Evolutionary conservation across 2,113 vertebrate species (phyloP).

Genomic region (Gopherus flavomarginatus): DNA sequence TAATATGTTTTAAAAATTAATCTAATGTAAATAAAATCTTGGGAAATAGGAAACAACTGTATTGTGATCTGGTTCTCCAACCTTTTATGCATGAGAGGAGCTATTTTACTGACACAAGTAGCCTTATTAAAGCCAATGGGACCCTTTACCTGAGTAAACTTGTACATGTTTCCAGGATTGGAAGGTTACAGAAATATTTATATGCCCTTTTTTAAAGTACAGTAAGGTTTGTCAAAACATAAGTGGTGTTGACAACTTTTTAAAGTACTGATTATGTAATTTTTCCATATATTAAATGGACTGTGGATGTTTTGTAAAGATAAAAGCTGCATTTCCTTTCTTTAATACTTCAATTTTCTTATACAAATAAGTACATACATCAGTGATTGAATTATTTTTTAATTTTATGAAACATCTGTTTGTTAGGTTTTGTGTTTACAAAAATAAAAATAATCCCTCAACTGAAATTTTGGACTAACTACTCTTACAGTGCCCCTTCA

Average conservation of each 20-base stretch:
- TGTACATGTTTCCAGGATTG: not conserved
- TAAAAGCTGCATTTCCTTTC: not conserved
- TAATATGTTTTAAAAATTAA: not conserved
- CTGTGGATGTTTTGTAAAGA: not conserved
- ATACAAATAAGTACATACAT: not conserved
- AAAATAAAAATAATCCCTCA: not conserved
- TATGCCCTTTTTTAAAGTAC: not conserved
- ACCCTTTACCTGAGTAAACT: not conserved
- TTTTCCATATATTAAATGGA: not conserved
- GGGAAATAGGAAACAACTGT: not conserved
- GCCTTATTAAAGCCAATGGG: not conserved
- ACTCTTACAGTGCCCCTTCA: not conserved
- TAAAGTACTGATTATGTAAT: not conserved
- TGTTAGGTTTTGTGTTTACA: not conserved
- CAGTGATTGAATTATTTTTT: not conserved
- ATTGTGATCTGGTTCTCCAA: not conserved
- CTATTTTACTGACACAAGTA: not conserved
- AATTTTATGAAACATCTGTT: not conserved
- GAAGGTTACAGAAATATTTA: not conserved
- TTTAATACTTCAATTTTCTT: not conserved
- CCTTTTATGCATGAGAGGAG: not conserved
- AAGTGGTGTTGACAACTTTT: not conserved
- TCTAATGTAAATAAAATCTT: not conserved
- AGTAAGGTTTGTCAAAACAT: not conserved
- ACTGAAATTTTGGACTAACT: not conserved